Conservation (phyloP, 2,888 invertebrate species). For the Theodoxus fluviatilis region DNA sequence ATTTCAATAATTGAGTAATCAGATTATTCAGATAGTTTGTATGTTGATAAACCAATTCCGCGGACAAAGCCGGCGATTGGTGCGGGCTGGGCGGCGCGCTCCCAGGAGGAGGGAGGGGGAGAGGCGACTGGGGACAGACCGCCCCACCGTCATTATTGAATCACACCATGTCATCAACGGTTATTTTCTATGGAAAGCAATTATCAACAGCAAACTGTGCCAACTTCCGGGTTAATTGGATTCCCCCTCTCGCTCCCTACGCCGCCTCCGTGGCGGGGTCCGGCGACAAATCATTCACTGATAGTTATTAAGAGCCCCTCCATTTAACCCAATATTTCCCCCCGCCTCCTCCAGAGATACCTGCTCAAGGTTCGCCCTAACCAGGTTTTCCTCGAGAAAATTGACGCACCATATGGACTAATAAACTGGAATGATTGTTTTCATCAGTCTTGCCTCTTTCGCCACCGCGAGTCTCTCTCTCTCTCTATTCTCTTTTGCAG, state of each 20-base stretch:
- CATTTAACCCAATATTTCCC: conserved; percentile 19
- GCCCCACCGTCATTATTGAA: conserved; percentile 33
- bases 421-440: conserved; percentile 20
- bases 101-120: too few relatives aligned
- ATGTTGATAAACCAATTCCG: conserved; percentile 49
- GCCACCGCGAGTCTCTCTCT: not conserved
- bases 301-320: conserved; percentile 26
- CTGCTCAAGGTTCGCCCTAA: conserved; percentile 24
- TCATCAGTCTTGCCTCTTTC: conserved; percentile 25
- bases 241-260: conserved; percentile 25
- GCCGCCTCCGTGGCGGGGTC: conserved; percentile 11
- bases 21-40: conserved; percentile 48
- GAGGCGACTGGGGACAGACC: conserved; percentile 25
- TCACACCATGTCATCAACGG: conserved; percentile 37
- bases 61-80: conserved; percentile 43
- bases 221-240: conserved; percentile 36
- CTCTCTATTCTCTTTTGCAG: too few relatives aligned
- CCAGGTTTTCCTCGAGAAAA: conserved; percentile 11
- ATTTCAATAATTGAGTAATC: conserved; percentile 51
- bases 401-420: conserved; percentile 15
- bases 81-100: conserved; percentile 27
- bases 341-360: conserved; percentile 19
- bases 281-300: conserved; percentile 28
- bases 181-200: conserved; percentile 36
- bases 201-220: conserved; percentile 34